Evolutionary conservation across 2,888 invertebrate genomes (phyloP), one percentile per base, ranked within the genome.

Genomic region (Gryllus longicercus): DNA sequence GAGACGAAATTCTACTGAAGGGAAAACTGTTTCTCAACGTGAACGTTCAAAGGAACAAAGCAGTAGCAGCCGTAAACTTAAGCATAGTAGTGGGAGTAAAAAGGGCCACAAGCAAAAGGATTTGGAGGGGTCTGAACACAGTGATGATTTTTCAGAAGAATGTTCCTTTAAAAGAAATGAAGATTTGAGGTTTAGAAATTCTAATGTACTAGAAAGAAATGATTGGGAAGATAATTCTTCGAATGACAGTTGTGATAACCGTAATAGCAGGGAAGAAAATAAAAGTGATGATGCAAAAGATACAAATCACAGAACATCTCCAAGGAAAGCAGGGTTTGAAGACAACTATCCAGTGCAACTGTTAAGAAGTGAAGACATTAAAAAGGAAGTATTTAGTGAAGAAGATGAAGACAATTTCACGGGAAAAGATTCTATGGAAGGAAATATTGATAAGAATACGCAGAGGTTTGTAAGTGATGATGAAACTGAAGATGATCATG

Each of bases 1-100:
- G 38, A 75, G 79, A 12, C 75, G 79, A 23, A 79, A 79, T 75
- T 81, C 81, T 12, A 79, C 75, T 23, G 81, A 81, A 23, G 50
- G 23, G 10, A 81, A 79, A 50, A 78, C 74, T 23, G 51, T 51
- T 50, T 25, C 14, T n/a, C 74, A 75, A 16, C 79, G 50, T 50
- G 79, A 77, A 8, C 77, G 78, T 75, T 50, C 21, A 25, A 75
- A 74, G 25, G 74, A 77, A 75, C 76, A 81, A 18, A 76, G 49
- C 18, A 38, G 76, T 21, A 76, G 49, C 75, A 50, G 74, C n/a
- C 74, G 51, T 14, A 75, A 79, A 75, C 51, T 80, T 38, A 79
- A 49, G 38, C 79, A 74, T n/a, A 78, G 79, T 50, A 50, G 76
- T 51, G 77, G 51, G 25, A 76, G 75, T 11, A 81, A 79, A 38